Evolutionary conservation across 64 coral and sea anemone species (phyloP), one percentile per base, ranked within the genome.

Genomic region (Orbicella faveolata): DNA sequence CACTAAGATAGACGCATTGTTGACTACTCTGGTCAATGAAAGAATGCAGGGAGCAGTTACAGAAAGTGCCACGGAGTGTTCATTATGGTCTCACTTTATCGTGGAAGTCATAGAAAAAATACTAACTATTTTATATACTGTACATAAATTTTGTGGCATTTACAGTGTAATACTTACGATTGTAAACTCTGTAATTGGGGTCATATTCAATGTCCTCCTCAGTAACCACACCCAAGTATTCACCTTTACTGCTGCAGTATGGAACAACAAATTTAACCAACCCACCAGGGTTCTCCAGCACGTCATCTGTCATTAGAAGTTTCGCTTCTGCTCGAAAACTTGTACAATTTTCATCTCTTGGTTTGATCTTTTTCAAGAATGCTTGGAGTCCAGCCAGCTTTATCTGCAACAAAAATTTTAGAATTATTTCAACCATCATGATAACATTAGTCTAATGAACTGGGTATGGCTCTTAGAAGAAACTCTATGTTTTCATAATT

Each of bases 341-440:
- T 73, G 63, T 72, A 41, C 82, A 85, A 41, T 48, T 6, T 26
- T 73, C 20, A 16, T 85, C 82, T 44, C 30, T 68, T 48, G 82
- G 82, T 37, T 85, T 85, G 13, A 85, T 48, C 41, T 72, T 70
- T 72, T 85, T 34, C 39, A 85, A 73, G 30, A 85, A 85, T 72
- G 82, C 36, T 85, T 85, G 82, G 21, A 85, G 82, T 85, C 82
- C 82, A 72, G 64, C 82, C 11, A 85, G n/a, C 65, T 85, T 85
- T 30, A 85, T 85, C 82, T 85, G 65, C 41, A 36, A 61, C n/a
- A 17, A 81, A 13, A 33, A 34, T 66, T 66, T 14, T 36, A 16
- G 55, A 34, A 15, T 13, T n/a, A 13, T 9, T 13, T 83, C 16
- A 20, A 1, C 21, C 54, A 16, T 4, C 36, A 10, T 34, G 9